Evolutionary conservation across 2,113 vertebrate species (phyloP).

Genomic region (Calyptommatus sinebrachiatus): DNA sequence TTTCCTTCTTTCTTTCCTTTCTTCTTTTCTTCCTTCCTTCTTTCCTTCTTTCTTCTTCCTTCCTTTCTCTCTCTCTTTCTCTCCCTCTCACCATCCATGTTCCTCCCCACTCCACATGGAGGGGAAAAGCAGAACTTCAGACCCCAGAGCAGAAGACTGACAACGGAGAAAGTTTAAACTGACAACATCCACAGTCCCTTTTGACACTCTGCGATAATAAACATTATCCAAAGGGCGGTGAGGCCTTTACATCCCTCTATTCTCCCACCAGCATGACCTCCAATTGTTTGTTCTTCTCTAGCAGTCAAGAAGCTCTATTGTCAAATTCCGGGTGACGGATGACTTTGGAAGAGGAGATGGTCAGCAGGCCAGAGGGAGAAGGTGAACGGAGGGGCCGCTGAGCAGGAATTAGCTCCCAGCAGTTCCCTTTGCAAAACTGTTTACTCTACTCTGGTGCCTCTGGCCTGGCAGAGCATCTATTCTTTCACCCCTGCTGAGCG

Average conservation of each 20-base stretch:
- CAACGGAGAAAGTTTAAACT: neutral
- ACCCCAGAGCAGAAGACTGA: neutral
- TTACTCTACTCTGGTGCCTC: conserved; percentile 64
- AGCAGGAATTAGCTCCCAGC: conserved; percentile 47
- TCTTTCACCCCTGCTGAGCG: conserved; percentile 67
- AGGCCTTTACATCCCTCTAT: conserved; percentile 29
- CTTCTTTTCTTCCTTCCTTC: neutral
- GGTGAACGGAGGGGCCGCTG: neutral
- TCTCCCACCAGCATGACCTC: conserved; percentile 51
- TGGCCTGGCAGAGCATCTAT: conserved; percentile 57
- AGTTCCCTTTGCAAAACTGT: conserved; percentile 59
- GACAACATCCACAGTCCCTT: conserved; percentile 44
- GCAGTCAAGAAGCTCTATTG: conserved; percentile 52
- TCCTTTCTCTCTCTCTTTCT: neutral
- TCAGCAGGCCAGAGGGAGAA: neutral
- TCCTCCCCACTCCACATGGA: neutral
- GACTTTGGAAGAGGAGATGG: conserved; percentile 31
- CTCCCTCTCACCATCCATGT: neutral
- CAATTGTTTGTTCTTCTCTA: conserved; percentile 57
- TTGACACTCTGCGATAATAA: conserved; percentile 54
- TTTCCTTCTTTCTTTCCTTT: neutral
- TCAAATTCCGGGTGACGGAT: conserved; percentile 63
- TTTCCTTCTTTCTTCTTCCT: neutral
- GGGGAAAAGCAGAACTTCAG: neutral
- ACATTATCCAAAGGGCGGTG: conserved; percentile 39